Percentiles rank a stretch among this genome's conserved stretches.
Conservation (phyloP, 2,888 invertebrate genomes). For the Hypomecis atomaria region DNA sequence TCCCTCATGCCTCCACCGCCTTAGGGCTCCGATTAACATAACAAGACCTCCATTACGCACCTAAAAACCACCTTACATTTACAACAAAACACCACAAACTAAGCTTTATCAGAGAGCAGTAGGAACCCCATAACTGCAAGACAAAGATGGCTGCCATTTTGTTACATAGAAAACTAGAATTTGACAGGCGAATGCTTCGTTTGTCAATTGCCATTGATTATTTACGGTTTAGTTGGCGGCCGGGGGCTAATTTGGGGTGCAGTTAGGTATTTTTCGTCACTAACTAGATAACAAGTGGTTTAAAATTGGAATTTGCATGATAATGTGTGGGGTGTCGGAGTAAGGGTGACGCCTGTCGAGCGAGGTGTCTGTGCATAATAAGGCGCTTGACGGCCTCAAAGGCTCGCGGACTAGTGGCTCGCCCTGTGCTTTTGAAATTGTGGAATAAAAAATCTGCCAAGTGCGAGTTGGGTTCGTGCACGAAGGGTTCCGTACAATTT, state of each 20-base stretch:
- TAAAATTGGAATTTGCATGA: constrained; percentile 84
- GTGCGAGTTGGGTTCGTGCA: too few relatives aligned
- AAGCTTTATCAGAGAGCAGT: constrained; percentile 2
- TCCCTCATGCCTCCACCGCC: constrained; percentile 57
- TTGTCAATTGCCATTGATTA: constrained; percentile 84
- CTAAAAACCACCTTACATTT: constrained; percentile 5
- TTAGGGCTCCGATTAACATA: constrained; percentile 79
- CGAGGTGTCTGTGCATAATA: constrained; percentile 36
- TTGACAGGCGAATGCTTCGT: constrained; percentile 83
- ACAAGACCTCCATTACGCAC: constrained; percentile 82
- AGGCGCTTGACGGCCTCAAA: constrained; percentile 14
- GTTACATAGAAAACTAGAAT: constrained; percentile 70
- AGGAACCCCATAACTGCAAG: background rate
- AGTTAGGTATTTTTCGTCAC: constrained; percentile 81
- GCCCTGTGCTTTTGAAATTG: background rate
- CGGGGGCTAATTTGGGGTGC: constrained; percentile 76
- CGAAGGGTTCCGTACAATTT: too few relatives aligned
- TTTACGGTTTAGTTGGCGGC: constrained; percentile 73
- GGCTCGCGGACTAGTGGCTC: background rate
- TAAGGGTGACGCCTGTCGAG: constrained; percentile 37
- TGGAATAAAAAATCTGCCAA: background rate
- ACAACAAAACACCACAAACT: background rate
- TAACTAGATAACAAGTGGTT: constrained; percentile 85
- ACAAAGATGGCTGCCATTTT: constrained; percentile 32
- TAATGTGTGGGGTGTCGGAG: constrained; percentile 64